phyloP scores from a whole-genome alignment of 1,140 invertebrate species.

The Drosophila fuyamai region DNA sequence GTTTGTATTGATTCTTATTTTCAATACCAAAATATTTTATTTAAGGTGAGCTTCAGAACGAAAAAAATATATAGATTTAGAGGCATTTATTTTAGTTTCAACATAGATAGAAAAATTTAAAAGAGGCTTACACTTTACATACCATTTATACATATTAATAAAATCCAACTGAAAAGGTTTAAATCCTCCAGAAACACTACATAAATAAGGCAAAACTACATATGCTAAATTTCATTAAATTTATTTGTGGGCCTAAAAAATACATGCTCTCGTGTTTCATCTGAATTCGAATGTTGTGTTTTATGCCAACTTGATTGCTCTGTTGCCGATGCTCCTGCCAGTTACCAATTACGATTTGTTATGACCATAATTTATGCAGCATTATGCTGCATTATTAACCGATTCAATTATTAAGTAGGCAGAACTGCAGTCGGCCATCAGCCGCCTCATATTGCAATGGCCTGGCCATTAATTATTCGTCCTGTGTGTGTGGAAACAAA shows the following conservation, averaged over 20 bases:
- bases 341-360: conserved; percentile 35
- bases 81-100: too few relatives aligned
- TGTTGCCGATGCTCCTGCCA: background rate
- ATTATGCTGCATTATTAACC: conserved; percentile 59
- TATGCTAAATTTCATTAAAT: background rate
- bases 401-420: conserved; percentile 52
- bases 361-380: conserved; percentile 52
- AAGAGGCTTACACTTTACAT: too few relatives aligned
- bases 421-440: conserved; percentile 15
- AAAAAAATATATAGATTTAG: background rate
- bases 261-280: background rate
- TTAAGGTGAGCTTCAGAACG: too few relatives aligned
- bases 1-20: too few relatives aligned
- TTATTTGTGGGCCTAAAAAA: background rate
- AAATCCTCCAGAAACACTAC: too few relatives aligned
- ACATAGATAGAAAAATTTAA: too few relatives aligned
- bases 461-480: conserved; percentile 46
- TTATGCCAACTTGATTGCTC: conserved; percentile 8
- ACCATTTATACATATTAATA: too few relatives aligned
- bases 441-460: background rate
- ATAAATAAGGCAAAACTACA: too few relatives aligned
- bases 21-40: too few relatives aligned
- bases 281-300: conserved; percentile 20
- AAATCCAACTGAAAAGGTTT: too few relatives aligned
- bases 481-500: conserved; percentile 34